Evolutionary conservation across 2,797 vertebrate genomes (phyloP).

Genomic region (Champsocephalus esox): DNA sequence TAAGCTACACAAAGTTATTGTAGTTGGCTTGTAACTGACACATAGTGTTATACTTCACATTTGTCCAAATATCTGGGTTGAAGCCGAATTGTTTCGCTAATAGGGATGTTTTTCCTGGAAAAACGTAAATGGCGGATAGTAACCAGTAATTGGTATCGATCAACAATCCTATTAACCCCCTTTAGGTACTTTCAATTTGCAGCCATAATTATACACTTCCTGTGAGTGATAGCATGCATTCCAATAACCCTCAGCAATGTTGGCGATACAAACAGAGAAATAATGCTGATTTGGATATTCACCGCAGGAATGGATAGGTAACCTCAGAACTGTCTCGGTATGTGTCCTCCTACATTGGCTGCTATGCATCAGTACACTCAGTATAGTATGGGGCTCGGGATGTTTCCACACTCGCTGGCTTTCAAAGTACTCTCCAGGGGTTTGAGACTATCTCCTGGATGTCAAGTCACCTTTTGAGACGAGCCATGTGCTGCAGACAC

Average conservation of each 20-base stretch:
- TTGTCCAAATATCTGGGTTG: not conserved
- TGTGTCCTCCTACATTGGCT: not conserved
- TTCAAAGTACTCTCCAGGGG: conserved; percentile 4
- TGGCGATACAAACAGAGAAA: not conserved
- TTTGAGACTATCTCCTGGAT: conserved; percentile 32
- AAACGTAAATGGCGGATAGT: not conserved
- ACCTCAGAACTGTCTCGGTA: not conserved
- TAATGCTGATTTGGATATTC: not conserved
- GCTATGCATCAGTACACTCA: not conserved
- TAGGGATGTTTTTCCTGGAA: not conserved
- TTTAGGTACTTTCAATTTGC: conserved; percentile 13
- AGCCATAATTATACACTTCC: conserved; percentile 7
- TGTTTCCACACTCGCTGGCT: not conserved
- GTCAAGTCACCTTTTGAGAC: conserved; percentile 15
- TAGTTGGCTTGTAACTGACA: not conserved
- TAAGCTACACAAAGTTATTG: not conserved
- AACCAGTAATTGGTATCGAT: conserved; percentile 35
- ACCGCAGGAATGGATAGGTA: not conserved
- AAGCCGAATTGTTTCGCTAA: not conserved
- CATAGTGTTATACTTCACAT: not conserved
- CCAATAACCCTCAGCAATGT: not conserved
- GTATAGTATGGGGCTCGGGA: not conserved
- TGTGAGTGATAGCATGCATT: not conserved
- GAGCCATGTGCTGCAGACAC: conserved; percentile 12
- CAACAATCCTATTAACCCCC: conserved; percentile 11